Conservation (phyloP, 2,797 vertebrate genomes). For the Ptychadena robeensis region DNA sequence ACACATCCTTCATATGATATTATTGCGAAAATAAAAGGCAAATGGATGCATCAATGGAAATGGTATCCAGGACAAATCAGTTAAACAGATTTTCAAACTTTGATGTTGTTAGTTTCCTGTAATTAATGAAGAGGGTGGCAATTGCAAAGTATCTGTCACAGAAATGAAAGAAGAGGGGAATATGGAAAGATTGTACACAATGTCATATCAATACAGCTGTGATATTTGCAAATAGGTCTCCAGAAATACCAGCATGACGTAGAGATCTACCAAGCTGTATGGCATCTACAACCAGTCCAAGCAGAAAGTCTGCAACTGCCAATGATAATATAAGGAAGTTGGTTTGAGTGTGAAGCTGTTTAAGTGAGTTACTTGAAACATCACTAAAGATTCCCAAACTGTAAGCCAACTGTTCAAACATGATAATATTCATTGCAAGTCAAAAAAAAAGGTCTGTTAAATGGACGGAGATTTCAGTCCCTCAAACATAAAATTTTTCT, state of each 20-base stretch:
- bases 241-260: slow-evolving; percentile 62
- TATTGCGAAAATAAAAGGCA: slow-evolving; percentile 64
- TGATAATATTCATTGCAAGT: not conserved
- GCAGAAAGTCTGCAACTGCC: slow-evolving; percentile 62
- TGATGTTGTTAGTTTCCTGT: slow-evolving; percentile 60
- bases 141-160: slow-evolving; percentile 61
- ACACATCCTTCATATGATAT: slow-evolving; percentile 55
- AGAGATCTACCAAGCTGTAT: slow-evolving; percentile 66
- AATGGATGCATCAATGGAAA: slow-evolving; percentile 64
- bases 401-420: slow-evolving; percentile 13
- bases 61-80: slow-evolving; percentile 52
- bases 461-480: slow-evolving; percentile 62
- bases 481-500: too few species aligned
- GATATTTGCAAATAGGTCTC: slow-evolving; percentile 61
- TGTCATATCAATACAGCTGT: slow-evolving; percentile 61
- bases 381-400: slow-evolving; percentile 58
- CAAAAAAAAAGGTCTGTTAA: not conserved
- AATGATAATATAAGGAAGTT: slow-evolving; percentile 68
- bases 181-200: slow-evolving; percentile 63
- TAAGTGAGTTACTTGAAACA: slow-evolving; percentile 64
- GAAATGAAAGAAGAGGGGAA: slow-evolving; percentile 67
- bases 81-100: slow-evolving; percentile 56
- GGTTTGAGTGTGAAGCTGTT: slow-evolving; percentile 63
- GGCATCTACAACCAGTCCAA: slow-evolving; percentile 62
- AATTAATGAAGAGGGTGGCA: slow-evolving; percentile 62